Evolutionary conservation across 2,113 vertebrate species (phyloP), one percentile per base, ranked within the genome.

Genomic region (Rhinichthys klamathensis): DNA sequence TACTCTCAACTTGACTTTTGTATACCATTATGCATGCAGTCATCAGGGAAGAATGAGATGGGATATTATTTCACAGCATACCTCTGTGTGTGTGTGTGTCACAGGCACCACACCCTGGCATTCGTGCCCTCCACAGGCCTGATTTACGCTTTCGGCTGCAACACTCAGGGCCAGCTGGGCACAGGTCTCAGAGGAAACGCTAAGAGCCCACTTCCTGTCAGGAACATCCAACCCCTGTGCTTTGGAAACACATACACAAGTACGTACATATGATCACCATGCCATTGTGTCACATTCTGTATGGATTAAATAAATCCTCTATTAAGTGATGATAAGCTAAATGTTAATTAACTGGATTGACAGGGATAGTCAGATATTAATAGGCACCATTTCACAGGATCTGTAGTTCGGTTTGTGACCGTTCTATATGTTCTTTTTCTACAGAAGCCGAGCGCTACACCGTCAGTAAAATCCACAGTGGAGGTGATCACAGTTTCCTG

Each of bases 141-240:
- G 89, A 95, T 99, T 91, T 99, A 99, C 93, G 96, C 98, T 63
- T 99, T 99, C 92, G 98, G 98, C 78, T 97, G 97, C 91, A 98
- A 98, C 92, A 93, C 93, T 86, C 94, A 95, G 72, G 98, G 98
- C 56, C 98, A 99, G 89, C 94, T 99, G 77, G 98, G 98, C 87
- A 97, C 93, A 0, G 98, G 97, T 82, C 92, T 92, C 60, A 95
- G 91, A 44, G 94, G 94, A 58, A 96, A 96, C 1, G 92, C 95
- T 8, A 96, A 94, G 85, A 97, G 96, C 88, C 98, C 97, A 7
- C 95, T 95, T 90, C 95, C 97, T 2, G 95, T 98, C 77, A 96
- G 96, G 85, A 95, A 95, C 75, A 92, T 91, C 86, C 96, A 96
- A 92, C 92, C 92, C 16, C 91, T 94, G 82, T 92, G 96, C 82